Conservation (phyloP, 2,797 vertebrate species). For the Lacerta viridis region DNA sequence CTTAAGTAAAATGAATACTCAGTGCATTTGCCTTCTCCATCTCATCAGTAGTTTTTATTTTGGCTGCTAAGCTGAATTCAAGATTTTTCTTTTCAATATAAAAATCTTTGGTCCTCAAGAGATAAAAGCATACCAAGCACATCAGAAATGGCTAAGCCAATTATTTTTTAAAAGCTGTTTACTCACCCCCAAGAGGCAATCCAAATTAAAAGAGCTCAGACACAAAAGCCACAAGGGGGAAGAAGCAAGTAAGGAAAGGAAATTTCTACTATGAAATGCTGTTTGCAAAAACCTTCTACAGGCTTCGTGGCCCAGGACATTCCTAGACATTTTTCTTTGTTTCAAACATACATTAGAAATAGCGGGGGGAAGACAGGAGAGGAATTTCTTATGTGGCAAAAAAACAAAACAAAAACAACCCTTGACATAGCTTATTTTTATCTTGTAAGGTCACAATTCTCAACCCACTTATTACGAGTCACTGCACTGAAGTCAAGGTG, state of each 20-base stretch:
- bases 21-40: not conserved
- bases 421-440: constrained; percentile 12
- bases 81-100: not conserved
- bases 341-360: not conserved
- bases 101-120: constrained; percentile 5
- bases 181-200: constrained; percentile 15
- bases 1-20: not conserved
- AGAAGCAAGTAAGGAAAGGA: not conserved
- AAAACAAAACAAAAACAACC: not conserved
- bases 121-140: constrained; percentile 1
- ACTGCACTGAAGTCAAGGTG: not conserved
- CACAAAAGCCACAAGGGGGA: not conserved
- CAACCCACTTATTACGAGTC: not conserved
- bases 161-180: constrained; percentile 32
- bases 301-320: not conserved
- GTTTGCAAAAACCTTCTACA: not conserved
- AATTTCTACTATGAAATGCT: constrained; percentile 2
- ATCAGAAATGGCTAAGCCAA: constrained; percentile 29
- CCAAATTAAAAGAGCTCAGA: constrained; percentile 13
- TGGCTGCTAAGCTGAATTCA: constrained; percentile 5
- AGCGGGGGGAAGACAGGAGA: no score
- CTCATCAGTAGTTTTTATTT: not conserved
- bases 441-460: not conserved
- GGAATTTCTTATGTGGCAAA: not conserved
- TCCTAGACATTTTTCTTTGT: not conserved